Base-by-base conservation (phyloP, 2,113 vertebrate species). In the Osmerus mordax region DNA sequence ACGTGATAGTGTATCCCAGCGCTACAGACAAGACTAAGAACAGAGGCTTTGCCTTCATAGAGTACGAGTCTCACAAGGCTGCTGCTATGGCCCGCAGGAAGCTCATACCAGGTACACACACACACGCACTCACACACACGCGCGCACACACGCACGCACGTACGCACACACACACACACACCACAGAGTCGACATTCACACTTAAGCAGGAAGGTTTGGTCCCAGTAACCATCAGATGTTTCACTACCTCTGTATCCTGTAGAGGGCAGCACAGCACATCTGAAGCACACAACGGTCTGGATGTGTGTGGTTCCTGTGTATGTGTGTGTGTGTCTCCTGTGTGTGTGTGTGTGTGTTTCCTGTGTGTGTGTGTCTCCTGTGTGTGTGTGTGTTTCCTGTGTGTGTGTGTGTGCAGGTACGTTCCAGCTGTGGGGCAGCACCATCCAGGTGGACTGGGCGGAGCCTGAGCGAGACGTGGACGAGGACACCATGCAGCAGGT, bases 371-470 rank as follows among this genome's bases (percentile, higher is more conserved):
- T 21, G 21, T 21, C 21, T 21, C 21, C 21, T 21, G 21, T 21
- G 21, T 21, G 21, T 21, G 0, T 21, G 21, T 21, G 21, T 21
- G 21, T 21, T 21, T 21, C 21, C 21, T 21, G 21, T 21, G 21
- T 21, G 21, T 21, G 21, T 21, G 25, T 65, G 47, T 63, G 18
- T 41, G 6, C 84, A 99, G 97, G 95, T 79, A 93, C 92, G 0
- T 94, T 96, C 74, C 93, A 95, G 65, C 87, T 97, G 59, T 99
- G 97, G 97, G 96, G 95, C 51, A 92, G 96, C 19, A 87, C 92
- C 65, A 94, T 98, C 83, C 94, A 96, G 82, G 97, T 98, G 72
- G 92, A 98, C 87, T 99, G 97, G 97, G 97, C 97, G 65, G 92
- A 97, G 74, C 95, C 95, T 5, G 96, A 97, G 85, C 97, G 93